Evolutionary conservation across 2,797 vertebrate species (phyloP), one percentile per base, ranked within the genome.

Genomic region (Pterois miles): DNA sequence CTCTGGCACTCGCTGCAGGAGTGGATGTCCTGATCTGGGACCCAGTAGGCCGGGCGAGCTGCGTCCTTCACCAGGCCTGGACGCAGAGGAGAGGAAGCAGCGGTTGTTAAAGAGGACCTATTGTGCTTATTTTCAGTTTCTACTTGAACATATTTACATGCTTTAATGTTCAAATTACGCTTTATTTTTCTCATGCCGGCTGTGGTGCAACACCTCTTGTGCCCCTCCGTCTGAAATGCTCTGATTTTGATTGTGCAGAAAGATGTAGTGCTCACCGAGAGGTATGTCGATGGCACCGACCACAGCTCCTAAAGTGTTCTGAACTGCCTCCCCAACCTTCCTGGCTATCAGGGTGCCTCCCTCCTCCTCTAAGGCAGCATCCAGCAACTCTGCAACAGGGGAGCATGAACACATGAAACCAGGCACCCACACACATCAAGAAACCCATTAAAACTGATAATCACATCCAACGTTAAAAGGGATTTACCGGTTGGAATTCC

Each of bases 251-350:
- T n/a, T n/a, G n/a, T n/a, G 16, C 1, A 36, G 36, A 6, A n/a
- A 7, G 20, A 62, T 34, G 3, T 10, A 5, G 52, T 6, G 29
- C 96, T 96, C 89, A 99, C 98, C 98, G 38, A 99, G 94, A 76
- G 98, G 98, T 94, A 99, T 98, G 95, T 99, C 98, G 18, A 99
- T 99, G 77, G 98, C 98, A 66, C 97, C 98, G 56, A 96, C 98
- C 54, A 99, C 98, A 0, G 97, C 98, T 82, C 98, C 98, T 31
- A 99, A 90, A 0, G 98, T 99, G 93, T 96, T 99, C 93, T 99
- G 98, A 74, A 99, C 98, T 0, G 96, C 98, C 83, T 99, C 98
- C 3, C 98, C 98, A 20, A 99, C 98, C 89, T 97, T 99, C 86
- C 98, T 96, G 77, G 98, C 98, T 18, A 99, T 99, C 89, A 99